phyloP scores from a whole-genome alignment of 2,888 invertebrate genomes.

The Mesoligia furuncula region DNA sequence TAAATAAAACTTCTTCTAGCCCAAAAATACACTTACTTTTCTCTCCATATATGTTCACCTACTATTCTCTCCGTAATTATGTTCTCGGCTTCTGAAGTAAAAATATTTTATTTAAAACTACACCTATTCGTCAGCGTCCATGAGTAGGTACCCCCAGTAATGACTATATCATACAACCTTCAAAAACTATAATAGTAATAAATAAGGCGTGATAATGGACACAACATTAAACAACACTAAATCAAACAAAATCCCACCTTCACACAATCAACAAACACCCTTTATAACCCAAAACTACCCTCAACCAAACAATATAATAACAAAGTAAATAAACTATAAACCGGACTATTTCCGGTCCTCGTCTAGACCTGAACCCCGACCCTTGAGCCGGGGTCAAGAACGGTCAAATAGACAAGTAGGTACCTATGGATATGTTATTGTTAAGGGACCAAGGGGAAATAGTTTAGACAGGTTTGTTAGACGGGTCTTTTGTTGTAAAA shows the following conservation, averaged over 20 bases:
- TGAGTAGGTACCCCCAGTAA: background rate
- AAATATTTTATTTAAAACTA: background rate
- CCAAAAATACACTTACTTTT: too few relatives aligned
- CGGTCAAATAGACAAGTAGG: conserved; percentile 53
- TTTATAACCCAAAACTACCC: conserved; percentile 24
- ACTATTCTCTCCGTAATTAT: too few relatives aligned
- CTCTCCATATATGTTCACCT: too few relatives aligned
- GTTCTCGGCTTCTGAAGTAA: too few relatives aligned
- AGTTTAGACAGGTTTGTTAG: conserved; percentile 4
- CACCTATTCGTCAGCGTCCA: background rate
- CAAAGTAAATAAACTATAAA: conserved; percentile 57
- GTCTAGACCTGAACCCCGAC: conserved; percentile 62
- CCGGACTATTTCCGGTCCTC: conserved; percentile 49
- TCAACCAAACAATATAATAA: conserved; percentile 25
- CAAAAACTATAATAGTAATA: background rate
- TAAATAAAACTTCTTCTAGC: too few relatives aligned
- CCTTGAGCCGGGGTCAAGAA: conserved; percentile 58
- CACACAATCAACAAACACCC: conserved; percentile 16
- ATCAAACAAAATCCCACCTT: background rate
- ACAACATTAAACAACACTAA: background rate
- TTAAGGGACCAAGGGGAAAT: background rate
- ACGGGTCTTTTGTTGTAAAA: background rate
- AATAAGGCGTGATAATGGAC: background rate
- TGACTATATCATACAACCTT: background rate
- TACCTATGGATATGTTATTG: conserved; percentile 46